Evolutionary conservation across 2,888 invertebrate species (phyloP).

Genomic region (Caenorhabditis becei): DNA sequence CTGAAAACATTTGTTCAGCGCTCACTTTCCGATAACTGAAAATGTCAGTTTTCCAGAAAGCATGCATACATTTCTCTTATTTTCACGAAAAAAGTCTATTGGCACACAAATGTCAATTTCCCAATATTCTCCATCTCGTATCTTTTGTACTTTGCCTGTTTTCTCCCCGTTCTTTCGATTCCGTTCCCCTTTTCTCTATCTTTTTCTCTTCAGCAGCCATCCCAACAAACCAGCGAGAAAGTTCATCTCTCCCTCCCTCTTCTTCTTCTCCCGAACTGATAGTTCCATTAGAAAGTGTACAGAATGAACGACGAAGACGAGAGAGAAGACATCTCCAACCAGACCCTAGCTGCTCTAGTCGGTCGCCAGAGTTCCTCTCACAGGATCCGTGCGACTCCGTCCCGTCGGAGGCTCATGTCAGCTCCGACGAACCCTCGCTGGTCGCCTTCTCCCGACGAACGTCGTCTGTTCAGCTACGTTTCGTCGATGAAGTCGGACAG

Average conservation of each 20-base stretch:
- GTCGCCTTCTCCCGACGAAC: conserved; percentile 39
- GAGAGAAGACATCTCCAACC: conserved; percentile 25
- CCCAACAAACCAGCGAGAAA: not conserved
- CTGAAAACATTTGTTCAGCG: not conserved
- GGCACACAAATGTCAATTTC: not conserved
- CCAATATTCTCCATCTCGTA: not conserved
- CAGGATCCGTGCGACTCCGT: conserved; percentile 42
- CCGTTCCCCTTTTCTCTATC: conserved; percentile 18
- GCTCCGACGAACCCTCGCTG: conserved; percentile 54
- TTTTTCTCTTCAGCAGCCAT: not conserved
- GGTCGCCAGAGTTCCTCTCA: conserved; percentile 38
- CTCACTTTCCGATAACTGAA: not conserved
- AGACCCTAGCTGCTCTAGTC: conserved; percentile 40
- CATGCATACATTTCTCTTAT: too few relatives aligned
- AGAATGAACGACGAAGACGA: conserved; percentile 30
- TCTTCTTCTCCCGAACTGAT: not conserved
- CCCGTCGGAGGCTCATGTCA: conserved; percentile 39
- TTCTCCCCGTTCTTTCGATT: conserved; percentile 4
- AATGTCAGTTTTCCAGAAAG: not conserved
- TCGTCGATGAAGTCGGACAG: conserved; percentile 18
- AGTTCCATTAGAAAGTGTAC: not conserved
- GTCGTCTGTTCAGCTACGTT: conserved; percentile 37
- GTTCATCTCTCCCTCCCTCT: not conserved
- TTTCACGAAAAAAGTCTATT: not conserved
- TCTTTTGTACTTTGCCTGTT: conserved; percentile 2